Evolutionary conservation across 2,888 invertebrate genomes (phyloP).

Genomic region (Syrphus vitripennis): DNA sequence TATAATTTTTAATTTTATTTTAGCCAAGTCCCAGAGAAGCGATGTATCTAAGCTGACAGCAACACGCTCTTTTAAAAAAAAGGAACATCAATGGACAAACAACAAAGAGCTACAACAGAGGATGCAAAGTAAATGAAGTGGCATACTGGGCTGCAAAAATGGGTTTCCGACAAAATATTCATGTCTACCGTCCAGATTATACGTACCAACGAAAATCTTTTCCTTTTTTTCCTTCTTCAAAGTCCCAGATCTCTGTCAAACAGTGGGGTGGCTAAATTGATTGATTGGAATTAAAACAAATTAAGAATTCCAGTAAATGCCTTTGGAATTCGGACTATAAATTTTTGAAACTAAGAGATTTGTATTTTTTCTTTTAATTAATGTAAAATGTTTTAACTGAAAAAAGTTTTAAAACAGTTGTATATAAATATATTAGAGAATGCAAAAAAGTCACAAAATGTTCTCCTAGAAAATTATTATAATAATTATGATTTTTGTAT

Average conservation of each 20-base stretch:
- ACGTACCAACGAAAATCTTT: background rate
- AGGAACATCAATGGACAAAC: conserved; percentile 36
- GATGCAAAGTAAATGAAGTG: conserved; percentile 61
- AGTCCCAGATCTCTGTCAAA: background rate
- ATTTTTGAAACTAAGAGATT: too few relatives aligned
- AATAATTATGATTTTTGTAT: too few relatives aligned
- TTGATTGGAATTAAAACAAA: background rate
- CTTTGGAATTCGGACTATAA: background rate
- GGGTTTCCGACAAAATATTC: conserved; percentile 14
- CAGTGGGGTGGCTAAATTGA: background rate
- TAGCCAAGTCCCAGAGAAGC: background rate
- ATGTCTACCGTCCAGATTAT: background rate
- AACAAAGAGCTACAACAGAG: conserved; percentile 43
- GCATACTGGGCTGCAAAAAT: conserved; percentile 42
- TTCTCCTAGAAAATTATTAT: too few relatives aligned
- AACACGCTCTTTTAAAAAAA: conserved; percentile 21
- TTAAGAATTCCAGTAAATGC: too few relatives aligned
- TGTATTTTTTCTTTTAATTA: too few relatives aligned
- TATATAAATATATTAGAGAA: too few relatives aligned
- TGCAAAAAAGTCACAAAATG: too few relatives aligned
- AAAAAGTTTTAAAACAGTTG: too few relatives aligned
- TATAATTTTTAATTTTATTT: background rate
- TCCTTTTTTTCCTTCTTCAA: too few relatives aligned
- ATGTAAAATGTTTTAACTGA: too few relatives aligned
- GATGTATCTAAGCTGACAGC: background rate